Base-by-base conservation (phyloP, 1,140 invertebrate genomes). In the Solenopsis fugax region DNA sequence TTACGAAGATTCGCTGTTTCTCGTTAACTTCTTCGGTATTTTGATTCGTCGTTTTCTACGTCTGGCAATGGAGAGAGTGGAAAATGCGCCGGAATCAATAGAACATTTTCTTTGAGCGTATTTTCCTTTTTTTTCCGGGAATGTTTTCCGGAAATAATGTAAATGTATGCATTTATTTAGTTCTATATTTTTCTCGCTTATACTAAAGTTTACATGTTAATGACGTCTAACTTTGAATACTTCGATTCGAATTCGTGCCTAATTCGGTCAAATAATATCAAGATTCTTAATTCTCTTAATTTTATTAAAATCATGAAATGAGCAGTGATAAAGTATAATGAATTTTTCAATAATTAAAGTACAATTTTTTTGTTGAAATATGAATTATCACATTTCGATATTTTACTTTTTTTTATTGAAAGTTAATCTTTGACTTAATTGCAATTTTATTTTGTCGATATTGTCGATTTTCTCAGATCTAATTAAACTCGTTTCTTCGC, bases 21-120 rank as follows among this genome's bases (percentile, higher is more conserved):
- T 41, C 7, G 13, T 84, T 73, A 69, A 75, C 60, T 60, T 62
- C 1, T 75, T 37, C 69, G 54, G 10, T 69, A 75, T 75, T 75
- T 84, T 84, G 80, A 84, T 84, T 84, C 41, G 24, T 62, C 80
- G 9, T 73, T 82, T 82, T 29, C 37, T 82, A 82, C 54, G 0
- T 56, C 21, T 82, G 45, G n/a, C 34, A 81, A 71, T 71, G 41
- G 18, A 69, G 18, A 58, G 29, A 72, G 29, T 16, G 24, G 29
- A 69, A 41, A 62, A 16, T 34, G 24, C 37, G 50, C 58, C 37
- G n/a, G 12, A 62, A 60, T 60, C 41, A 60, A 48, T 50, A 24
- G 29, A 24, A 37, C 12, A 37, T 56, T 2, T 24, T 71, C 10
- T 24, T 76, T 56, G 34, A 71, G 16, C 21, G 50, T 67, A 54